These are phyloP conservation scores for Heliconius hortense DNA, from an alignment of 2,888 invertebrate genomes.

Conservation along the genomic window DNA sequence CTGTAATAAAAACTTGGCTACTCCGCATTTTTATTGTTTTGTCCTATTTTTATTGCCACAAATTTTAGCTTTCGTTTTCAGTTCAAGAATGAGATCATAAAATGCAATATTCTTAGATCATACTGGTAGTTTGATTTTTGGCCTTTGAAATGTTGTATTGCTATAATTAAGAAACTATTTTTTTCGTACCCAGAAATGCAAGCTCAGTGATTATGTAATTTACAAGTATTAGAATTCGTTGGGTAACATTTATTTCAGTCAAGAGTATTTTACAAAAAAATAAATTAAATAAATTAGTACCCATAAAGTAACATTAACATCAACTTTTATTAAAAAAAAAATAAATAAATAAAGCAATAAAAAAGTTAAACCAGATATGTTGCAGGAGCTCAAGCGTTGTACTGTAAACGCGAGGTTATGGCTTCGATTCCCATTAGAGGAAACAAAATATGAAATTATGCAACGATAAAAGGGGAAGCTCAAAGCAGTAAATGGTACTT, in stretches of 20 bases:
- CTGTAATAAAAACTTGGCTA: constrained; percentile 57
- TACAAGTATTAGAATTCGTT: not conserved
- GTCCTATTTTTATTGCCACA: constrained; percentile 53
- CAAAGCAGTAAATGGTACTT: too few species aligned
- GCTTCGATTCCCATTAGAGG: too few species aligned
- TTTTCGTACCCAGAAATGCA: not conserved
- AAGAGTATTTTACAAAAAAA: not conserved
- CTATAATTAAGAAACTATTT: not conserved
- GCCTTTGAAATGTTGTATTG: not conserved
- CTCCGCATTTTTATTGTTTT: constrained; percentile 54
- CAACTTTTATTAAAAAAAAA: too few species aligned
- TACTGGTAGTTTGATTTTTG: not conserved
- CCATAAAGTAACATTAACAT: too few species aligned
- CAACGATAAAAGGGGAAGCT: too few species aligned
- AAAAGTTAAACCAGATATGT: too few species aligned
- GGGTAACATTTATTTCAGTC: not conserved
- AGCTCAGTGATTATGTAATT: not conserved
- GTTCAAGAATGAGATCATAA: constrained; percentile 28
- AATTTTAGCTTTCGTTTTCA: constrained; percentile 50
- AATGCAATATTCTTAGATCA: not conserved
- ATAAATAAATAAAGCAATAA: too few species aligned
- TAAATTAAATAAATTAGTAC: not conserved
- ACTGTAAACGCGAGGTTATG: too few species aligned
- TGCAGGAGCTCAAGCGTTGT: too few species aligned
- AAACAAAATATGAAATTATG: too few species aligned